Conservation (phyloP, 2,797 vertebrate species). For the Rhynchonycteris naso region DNA sequence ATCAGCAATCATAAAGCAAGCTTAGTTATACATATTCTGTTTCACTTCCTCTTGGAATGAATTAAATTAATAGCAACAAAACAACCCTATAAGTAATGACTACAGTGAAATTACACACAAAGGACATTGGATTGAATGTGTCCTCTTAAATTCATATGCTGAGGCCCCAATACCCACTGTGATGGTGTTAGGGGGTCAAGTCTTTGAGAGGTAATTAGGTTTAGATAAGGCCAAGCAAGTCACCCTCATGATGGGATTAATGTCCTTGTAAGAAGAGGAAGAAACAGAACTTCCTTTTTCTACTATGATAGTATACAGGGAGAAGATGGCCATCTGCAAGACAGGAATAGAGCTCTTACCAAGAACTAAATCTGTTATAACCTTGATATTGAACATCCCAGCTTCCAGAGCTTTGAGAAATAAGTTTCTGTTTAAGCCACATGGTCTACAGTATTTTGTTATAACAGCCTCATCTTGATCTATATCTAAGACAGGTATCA, state of each 20-base stretch:
- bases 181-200: background rate
- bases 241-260: background rate
- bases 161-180: background rate
- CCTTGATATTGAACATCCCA: background rate
- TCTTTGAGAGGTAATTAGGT: background rate
- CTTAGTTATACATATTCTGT: background rate
- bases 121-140: background rate
- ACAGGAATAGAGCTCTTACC: background rate
- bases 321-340: background rate
- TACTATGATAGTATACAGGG: background rate
- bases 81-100: background rate
- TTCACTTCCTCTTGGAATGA: background rate
- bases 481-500: background rate
- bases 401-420: too few relatives aligned
- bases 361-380: background rate
- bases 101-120: background rate
- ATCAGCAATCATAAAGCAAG: conserved; percentile 12
- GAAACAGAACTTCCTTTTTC: background rate
- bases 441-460: background rate
- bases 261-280: background rate
- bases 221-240: background rate
- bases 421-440: too few relatives aligned
- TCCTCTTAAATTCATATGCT: background rate
- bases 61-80: background rate
- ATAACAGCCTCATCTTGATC: background rate